Conservation (phyloP, 2,113 vertebrate genomes). For the Myrmophylax atrothorax region DNA sequence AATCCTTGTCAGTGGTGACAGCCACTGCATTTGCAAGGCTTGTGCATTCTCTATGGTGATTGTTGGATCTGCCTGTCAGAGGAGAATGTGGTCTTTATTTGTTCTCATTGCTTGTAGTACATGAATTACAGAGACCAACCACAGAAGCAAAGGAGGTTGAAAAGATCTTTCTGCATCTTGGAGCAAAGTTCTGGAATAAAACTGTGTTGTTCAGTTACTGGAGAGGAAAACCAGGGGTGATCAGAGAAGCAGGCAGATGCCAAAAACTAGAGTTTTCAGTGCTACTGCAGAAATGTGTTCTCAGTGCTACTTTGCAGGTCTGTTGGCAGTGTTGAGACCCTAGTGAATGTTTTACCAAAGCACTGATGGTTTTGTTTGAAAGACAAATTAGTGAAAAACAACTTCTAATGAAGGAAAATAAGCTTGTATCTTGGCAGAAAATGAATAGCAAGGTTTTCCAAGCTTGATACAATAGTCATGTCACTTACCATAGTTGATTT, state of each 20-base stretch:
- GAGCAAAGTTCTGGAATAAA: neutral
- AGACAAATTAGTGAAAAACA: neutral
- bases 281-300: neutral
- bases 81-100: neutral
- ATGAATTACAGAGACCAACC: neutral
- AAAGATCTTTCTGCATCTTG: neutral
- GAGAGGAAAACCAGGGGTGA: neutral
- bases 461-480: neutral
- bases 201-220: neutral
- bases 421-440: neutral
- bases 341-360: neutral
- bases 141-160: neutral
- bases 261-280: neutral
- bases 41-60: neutral
- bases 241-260: neutral
- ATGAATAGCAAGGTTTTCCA: neutral
- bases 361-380: neutral
- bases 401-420: neutral
- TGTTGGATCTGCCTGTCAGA: neutral
- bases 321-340: neutral
- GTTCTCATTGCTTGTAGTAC: neutral
- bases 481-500: neutral
- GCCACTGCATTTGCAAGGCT: neutral
- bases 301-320: neutral
- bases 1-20: fast-evolving